Conservation (phyloP, 92 coral and sea anemone genomes). For the Bergia sp. region DNA sequence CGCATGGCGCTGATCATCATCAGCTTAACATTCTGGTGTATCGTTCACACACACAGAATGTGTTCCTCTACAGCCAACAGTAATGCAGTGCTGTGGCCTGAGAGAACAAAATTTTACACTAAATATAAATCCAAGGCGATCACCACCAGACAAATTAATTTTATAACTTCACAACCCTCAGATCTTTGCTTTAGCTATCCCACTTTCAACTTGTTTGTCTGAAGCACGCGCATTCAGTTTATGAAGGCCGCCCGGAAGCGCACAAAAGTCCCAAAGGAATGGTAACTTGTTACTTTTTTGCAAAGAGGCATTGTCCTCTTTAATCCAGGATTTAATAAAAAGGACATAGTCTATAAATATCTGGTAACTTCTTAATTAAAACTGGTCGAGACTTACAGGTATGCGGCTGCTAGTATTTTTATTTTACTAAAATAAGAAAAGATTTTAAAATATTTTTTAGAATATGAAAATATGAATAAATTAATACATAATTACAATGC, state of each 20-base stretch:
- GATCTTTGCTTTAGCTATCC: too few species aligned
- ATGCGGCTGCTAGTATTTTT: neutral
- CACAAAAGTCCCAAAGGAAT: neutral
- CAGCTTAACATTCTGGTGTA: slow-evolving; percentile 31
- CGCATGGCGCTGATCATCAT: slow-evolving; percentile 34
- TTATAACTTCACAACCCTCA: slow-evolving; percentile 10
- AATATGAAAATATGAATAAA: slow-evolving; percentile 8
- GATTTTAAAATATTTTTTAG: neutral
- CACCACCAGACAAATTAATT: slow-evolving; percentile 27
- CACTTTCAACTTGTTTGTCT: too few species aligned
- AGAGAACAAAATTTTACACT: slow-evolving; percentile 19
- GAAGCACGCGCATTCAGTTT: too few species aligned
- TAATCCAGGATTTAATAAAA: too few species aligned
- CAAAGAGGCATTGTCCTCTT: neutral
- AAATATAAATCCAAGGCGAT: neutral
- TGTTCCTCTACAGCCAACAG: slow-evolving; percentile 15
- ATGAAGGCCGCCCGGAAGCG: too few species aligned
- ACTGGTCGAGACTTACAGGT: neutral
- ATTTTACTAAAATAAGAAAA: neutral
- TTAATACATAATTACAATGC: slow-evolving; percentile 7
- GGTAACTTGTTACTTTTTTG: neutral
- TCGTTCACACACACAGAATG: neutral
- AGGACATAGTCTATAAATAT: neutral
- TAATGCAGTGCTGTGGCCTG: slow-evolving; percentile 37
- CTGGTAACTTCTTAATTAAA: neutral